Conservation (phyloP, 1,140 invertebrate genomes). For the Drosophila truncata region DNA sequence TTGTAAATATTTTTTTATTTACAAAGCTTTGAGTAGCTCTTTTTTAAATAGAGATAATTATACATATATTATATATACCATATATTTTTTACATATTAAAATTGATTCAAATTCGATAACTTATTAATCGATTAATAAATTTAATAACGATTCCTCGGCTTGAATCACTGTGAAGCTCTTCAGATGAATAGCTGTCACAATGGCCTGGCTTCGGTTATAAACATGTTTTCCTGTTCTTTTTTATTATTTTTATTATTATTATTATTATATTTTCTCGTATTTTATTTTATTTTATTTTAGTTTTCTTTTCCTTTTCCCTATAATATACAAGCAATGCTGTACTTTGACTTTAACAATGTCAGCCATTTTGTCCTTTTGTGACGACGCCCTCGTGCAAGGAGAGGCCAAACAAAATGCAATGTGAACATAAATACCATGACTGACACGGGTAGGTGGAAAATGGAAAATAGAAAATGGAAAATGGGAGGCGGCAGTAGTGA, state of each 20-base stretch:
- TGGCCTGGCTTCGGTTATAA: slow-evolving; percentile 17
- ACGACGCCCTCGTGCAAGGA: slow-evolving; percentile 27
- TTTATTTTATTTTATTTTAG: slow-evolving; percentile 1
- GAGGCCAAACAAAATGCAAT: slow-evolving; percentile 35
- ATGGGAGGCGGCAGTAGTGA: background rate
- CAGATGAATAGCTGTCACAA: slow-evolving; percentile 7
- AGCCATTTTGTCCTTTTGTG: slow-evolving; percentile 75
- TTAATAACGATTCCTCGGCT: no score
- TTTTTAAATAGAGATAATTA: no score
- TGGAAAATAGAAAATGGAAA: slow-evolving; percentile 24
- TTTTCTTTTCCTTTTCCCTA: slow-evolving; percentile 5
- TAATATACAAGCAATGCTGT: slow-evolving; percentile 43
- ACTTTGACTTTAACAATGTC: slow-evolving; percentile 72
- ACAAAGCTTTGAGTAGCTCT: no score
- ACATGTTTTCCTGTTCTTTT: slow-evolving; percentile 25
- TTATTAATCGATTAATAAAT: background rate
- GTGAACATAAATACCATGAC: slow-evolving; percentile 48
- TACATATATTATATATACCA: no score
- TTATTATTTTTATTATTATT: slow-evolving; percentile 3
- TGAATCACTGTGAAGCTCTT: slow-evolving; percentile 5
- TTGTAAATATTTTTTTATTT: no score
- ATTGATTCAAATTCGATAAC: background rate
- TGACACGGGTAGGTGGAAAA: slow-evolving; percentile 20
- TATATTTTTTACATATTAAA: no score
- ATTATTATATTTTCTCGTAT: slow-evolving; percentile 17